phyloP scores from a whole-genome alignment of 2,888 invertebrate species.

The Zygaena filipendulae region DNA sequence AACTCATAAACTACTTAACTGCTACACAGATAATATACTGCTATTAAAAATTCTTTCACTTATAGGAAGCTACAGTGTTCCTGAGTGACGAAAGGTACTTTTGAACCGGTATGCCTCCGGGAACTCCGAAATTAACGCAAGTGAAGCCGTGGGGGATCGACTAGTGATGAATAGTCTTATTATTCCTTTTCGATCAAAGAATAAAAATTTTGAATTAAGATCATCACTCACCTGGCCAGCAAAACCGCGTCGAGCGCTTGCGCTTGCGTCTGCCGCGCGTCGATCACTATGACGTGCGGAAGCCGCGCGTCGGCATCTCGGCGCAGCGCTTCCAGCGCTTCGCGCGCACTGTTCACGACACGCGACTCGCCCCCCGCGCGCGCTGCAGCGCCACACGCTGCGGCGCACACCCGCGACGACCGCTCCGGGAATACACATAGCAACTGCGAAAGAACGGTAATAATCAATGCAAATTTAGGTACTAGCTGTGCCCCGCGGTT shows the following conservation, averaged over 20 bases:
- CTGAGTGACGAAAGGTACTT: too few relatives aligned
- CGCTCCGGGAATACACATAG: slow-evolving; percentile 77
- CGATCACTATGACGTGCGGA: slow-evolving; percentile 74
- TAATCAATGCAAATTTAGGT: too few relatives aligned
- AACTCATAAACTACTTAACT: too few relatives aligned
- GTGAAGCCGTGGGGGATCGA: too few relatives aligned
- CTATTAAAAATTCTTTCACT: too few relatives aligned
- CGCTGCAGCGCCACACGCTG: slow-evolving; percentile 69
- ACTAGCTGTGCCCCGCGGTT: too few relatives aligned
- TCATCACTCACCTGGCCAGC: slow-evolving; percentile 69
- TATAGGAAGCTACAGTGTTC: too few relatives aligned
- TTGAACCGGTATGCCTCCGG: too few relatives aligned
- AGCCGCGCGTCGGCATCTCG: slow-evolving; percentile 61
- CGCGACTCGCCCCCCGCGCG: slow-evolving; percentile 70
- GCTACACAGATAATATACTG: too few relatives aligned
- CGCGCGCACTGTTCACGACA: slow-evolving; percentile 63
- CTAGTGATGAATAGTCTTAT: too few relatives aligned
- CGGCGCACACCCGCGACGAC: slow-evolving; percentile 75
- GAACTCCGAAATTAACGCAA: too few relatives aligned
- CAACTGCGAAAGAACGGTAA: slow-evolving; percentile 56
- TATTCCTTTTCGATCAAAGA: too few relatives aligned
- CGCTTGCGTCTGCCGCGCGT: slow-evolving; percentile 64
- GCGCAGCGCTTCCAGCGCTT: slow-evolving; percentile 61
- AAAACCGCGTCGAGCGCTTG: slow-evolving; percentile 70
- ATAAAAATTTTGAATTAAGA: background rate